Conservation (phyloP, 64 coral and sea anemone species). For the Astreopora myriophthalma region DNA sequence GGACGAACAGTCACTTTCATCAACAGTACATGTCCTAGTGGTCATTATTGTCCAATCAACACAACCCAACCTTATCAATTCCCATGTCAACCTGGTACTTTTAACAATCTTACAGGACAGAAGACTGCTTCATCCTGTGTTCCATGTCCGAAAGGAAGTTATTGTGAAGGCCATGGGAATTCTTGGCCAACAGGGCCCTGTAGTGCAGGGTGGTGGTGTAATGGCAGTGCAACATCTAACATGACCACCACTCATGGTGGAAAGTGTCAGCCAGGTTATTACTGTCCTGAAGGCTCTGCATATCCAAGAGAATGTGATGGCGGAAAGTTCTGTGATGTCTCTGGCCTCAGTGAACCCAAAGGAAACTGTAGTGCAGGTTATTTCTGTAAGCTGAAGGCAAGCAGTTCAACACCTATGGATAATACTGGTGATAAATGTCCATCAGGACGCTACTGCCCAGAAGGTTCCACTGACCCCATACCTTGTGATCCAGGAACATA, state of each 20-base stretch:
- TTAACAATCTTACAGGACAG: conserved; percentile 81
- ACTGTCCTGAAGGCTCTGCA: conserved; percentile 77
- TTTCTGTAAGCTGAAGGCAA: conserved; percentile 80
- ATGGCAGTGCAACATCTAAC: conserved; percentile 82
- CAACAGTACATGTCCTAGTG: conserved; percentile 78
- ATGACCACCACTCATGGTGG: conserved; percentile 89
- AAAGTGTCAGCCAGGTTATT: conserved; percentile 82
- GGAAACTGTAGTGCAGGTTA: conserved; percentile 89
- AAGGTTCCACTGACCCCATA: conserved; percentile 64
- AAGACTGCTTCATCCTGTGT: conserved; percentile 70
- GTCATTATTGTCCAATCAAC: conserved; percentile 87
- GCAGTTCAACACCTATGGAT: conserved; percentile 68
- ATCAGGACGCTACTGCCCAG: conserved; percentile 79
- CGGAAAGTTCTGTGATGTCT: conserved; percentile 82
- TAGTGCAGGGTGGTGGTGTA: conserved; percentile 97
- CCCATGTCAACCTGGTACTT: conserved; percentile 82
- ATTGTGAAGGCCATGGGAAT: conserved; percentile 85
- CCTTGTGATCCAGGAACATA: conserved; percentile 90
- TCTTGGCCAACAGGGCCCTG: conserved; percentile 85
- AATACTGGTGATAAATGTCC: conserved; percentile 87
- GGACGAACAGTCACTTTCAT: conserved; percentile 60
- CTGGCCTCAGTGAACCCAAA: conserved; percentile 68
- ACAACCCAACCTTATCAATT: conserved; percentile 68
- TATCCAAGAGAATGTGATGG: conserved; percentile 82
- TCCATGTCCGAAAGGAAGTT: conserved; percentile 79